These are phyloP conservation scores for Troglohyphantes excavatus DNA, from an alignment of 2,888 invertebrate genomes.

Conservation along the genomic window DNA sequence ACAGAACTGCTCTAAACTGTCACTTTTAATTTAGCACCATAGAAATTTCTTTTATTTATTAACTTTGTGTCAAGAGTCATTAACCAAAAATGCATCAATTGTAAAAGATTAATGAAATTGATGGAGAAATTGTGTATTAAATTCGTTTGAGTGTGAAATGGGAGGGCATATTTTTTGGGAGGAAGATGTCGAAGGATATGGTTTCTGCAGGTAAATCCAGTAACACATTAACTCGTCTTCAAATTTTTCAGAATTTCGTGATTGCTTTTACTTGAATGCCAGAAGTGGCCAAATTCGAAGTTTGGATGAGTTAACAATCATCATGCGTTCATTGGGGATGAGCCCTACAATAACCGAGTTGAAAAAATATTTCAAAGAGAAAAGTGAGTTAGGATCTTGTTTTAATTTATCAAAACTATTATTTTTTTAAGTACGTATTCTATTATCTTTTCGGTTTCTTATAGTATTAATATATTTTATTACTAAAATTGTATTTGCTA, in stretches of 20 bases:
- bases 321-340: slow-evolving; percentile 96
- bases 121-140: too few species aligned
- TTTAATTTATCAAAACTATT: too few species aligned
- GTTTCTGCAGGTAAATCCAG: neutral
- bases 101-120: too few species aligned
- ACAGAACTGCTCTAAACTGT: neutral
- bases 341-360: slow-evolving; percentile 96
- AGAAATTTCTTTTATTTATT: too few species aligned
- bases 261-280: slow-evolving; percentile 97
- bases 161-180: neutral
- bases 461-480: too few species aligned
- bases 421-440: too few species aligned
- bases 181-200: neutral
- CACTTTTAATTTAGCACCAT: neutral
- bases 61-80: too few species aligned
- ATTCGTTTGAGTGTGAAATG: neutral
- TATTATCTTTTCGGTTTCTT: too few species aligned
- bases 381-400: slow-evolving; percentile 83
- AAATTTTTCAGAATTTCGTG: slow-evolving; percentile 90
- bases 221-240: slow-evolving; percentile 54
- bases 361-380: slow-evolving; percentile 90
- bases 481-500: too few species aligned
- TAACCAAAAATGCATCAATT: too few species aligned
- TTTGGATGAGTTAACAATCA: slow-evolving; percentile 93
- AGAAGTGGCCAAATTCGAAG: slow-evolving; percentile 91